Evolutionary conservation across 2,888 invertebrate genomes (phyloP), one percentile per base, ranked within the genome.

Genomic region (Diarsia brunnea): DNA sequence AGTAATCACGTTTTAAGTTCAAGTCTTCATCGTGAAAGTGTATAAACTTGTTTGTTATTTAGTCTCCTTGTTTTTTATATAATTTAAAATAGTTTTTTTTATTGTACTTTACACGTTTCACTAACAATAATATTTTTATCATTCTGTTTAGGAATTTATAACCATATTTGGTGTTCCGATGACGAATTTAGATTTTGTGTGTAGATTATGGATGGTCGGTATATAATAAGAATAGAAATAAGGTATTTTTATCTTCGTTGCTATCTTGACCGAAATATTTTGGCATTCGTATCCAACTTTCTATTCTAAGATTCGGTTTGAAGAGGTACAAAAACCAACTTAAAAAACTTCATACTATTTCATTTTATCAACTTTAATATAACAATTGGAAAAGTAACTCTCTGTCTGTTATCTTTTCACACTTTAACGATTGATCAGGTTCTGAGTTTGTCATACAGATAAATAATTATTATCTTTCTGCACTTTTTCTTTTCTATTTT

Each of bases 1-100:
- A 24, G 21, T 3, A 14, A 47, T 43, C 79, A 78, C 72, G 79
- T 78, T 65, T 61, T 27, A 51, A 53, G 45, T 67, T 68, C 67
- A 61, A 64, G n/a, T 43, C 19, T 67, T 75, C 47, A 67, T 51
- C 24, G 38, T 49, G 12, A 47, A 55, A 38, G 10, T 55, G 10
- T 43, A 24, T 55, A 12, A 47, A 60, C 24, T 63, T 63, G 16
- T 67, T 47, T 38, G 14, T 31, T 63, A 27, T 67, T 67, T 31
- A 45, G 16, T 38, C 21, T 47, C 24, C 21, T 47, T 58, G 10
- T 38, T 27, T 10, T 43, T 38, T 49, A 11, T 43, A 10, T 27
- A 31, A n/a, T 21, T 49, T 1, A 14, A 45, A 24, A 21, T 31
- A 2, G 38, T 38, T 10, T 7, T n/a, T 58, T 7, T 45, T 51